Evolutionary conservation across 2,113 vertebrate species (phyloP), one percentile per base, ranked within the genome.

Genomic region (Dicerorhinus sumatrensis): DNA sequence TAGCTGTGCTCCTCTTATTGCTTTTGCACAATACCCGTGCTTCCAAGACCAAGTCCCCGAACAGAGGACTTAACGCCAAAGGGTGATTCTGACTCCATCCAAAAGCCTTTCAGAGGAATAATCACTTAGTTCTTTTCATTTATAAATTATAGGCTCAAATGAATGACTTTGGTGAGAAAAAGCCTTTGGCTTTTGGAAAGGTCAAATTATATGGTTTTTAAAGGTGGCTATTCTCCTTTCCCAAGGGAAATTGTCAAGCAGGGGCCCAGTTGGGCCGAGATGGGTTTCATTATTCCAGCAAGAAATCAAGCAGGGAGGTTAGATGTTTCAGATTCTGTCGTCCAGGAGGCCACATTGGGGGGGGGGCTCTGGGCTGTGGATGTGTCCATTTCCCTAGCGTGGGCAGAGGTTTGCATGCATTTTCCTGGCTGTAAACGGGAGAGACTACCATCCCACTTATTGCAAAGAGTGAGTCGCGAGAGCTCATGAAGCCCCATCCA

Each of bases 171-270:
- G 80, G 84, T 69, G 51, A 87, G 58, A 36, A 56, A 69, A 92
- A 82, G 33, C 23, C 80, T 62, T 70, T 83, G 27, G 21, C 8
- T 89, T 80, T 73, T 46, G 36, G 80, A 93, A 95, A 96, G 94
- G 62, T 93, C 80, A 96, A 56, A 82, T 1, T 51, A 79, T n/a
- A 39, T 69, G 31, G 21, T 27, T 94, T 89, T 84, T 58, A 67
- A 96, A 87, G 14, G 23, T 77, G 63, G 56, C 46, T 48, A 16
- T 31, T 83, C 48, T 67, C 46, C 23, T 85, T 72, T 83, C 39
- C 56, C 81, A 54, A 63, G 95, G 67, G 70, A 67, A 91, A 94
- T 3, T 65, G 60, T 65, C 62, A 73, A 79, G 48, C 56, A 62
- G 56, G 14, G n/a, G 76, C 58, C 2, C 11, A 81, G 89, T 36